These are phyloP conservation scores for Ophiodon elongatus DNA, from an alignment of 2,113 vertebrate genomes.

Conservation along the genomic window DNA sequence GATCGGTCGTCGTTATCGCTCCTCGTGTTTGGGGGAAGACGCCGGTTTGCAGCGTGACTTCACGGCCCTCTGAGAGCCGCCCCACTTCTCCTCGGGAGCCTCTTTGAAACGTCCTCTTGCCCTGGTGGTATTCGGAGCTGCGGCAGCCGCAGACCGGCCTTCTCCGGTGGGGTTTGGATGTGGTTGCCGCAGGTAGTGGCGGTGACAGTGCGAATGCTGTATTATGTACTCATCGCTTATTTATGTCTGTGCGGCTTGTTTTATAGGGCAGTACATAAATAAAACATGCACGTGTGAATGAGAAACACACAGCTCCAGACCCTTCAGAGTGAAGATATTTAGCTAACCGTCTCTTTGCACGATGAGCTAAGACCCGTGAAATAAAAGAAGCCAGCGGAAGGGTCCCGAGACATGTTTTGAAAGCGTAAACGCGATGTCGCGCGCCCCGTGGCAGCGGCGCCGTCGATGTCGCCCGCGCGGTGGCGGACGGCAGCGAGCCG, in stretches of 20 bases:
- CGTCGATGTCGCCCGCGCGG: neutral
- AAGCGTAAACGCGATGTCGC: neutral
- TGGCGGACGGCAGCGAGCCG: conserved; percentile 22
- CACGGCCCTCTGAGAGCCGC: neutral
- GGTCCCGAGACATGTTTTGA: neutral
- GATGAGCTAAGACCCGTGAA: too few species aligned
- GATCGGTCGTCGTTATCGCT: neutral
- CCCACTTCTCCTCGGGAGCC: neutral
- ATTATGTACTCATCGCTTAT: neutral
- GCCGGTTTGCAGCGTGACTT: neutral
- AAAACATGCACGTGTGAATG: neutral
- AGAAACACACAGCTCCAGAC: neutral
- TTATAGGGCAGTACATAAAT: neutral
- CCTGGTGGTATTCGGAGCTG: too few species aligned
- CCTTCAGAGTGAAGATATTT: neutral
- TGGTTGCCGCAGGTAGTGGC: neutral
- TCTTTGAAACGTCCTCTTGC: too few species aligned
- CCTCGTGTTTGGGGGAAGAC: neutral
- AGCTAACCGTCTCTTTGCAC: neutral
- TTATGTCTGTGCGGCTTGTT: neutral
- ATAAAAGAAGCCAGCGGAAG: neutral
- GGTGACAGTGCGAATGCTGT: neutral
- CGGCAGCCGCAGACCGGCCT: neutral
- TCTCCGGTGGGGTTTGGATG: neutral
- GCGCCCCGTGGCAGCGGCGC: neutral